These are phyloP conservation scores for Plodia interpunctella DNA, from an alignment of 1,140 invertebrate genomes.

Conservation along the genomic window DNA sequence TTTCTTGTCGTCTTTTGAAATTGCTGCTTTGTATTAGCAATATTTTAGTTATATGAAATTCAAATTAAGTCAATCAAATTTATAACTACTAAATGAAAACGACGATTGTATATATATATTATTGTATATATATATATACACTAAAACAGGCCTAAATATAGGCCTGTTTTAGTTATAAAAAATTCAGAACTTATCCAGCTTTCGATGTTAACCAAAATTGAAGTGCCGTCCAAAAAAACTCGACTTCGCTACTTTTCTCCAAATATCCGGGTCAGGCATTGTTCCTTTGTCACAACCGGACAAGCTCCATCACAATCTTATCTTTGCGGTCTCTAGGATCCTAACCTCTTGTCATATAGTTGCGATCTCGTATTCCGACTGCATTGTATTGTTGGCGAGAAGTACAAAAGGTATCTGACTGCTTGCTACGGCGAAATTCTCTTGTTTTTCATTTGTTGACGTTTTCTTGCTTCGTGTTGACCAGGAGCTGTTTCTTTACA, in stretches of 20 bases:
- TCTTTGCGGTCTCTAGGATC: slow-evolving; percentile 29
- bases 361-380: slow-evolving; percentile 21
- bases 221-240: slow-evolving; percentile 27
- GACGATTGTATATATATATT: too few species aligned
- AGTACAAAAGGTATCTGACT: slow-evolving; percentile 52
- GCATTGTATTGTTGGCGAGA: slow-evolving; percentile 29
- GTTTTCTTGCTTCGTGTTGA: slow-evolving; percentile 14
- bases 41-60: too few species aligned
- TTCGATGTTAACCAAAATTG: slow-evolving; percentile 18
- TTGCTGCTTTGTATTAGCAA: too few species aligned
- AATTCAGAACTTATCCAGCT: slow-evolving; percentile 8
- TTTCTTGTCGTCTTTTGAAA: not conserved
- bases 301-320: slow-evolving; percentile 42
- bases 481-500: slow-evolving; percentile 7
- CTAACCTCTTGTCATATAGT: slow-evolving; percentile 24
- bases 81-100: too few species aligned
- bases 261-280: slow-evolving; percentile 60
- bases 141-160: too few species aligned
- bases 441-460: slow-evolving; percentile 19
- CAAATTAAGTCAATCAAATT: too few species aligned
- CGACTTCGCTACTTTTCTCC: slow-evolving; percentile 35
- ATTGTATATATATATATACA: too few species aligned
- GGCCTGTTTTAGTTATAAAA: not conserved
- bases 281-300: slow-evolving; percentile 60
- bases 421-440: slow-evolving; percentile 32